Evolutionary conservation across 2,797 vertebrate species (phyloP).

Genomic region (Urosaurus nigricauda): DNA sequence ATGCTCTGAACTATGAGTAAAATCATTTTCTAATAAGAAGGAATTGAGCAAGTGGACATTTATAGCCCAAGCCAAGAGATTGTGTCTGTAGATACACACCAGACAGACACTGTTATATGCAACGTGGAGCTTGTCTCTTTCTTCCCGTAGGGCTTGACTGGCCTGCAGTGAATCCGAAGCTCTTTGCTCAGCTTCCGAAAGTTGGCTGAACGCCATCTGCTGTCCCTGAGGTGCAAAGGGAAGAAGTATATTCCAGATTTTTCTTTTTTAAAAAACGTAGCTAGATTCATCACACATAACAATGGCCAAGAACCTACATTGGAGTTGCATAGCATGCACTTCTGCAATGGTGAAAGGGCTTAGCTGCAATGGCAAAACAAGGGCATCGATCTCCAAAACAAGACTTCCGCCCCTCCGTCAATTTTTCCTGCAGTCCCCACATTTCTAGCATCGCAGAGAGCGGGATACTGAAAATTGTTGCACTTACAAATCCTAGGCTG

Average conservation of each 20-base stretch:
- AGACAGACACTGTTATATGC: constrained; percentile 75
- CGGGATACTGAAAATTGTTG: too few species aligned
- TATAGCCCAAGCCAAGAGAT: background rate
- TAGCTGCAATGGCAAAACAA: too few species aligned
- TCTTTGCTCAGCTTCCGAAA: constrained; percentile 73
- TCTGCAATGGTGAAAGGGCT: too few species aligned
- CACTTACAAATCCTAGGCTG: too few species aligned
- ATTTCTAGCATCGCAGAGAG: too few species aligned
- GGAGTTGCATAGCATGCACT: too few species aligned
- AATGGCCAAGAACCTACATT: background rate
- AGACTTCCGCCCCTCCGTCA: too few species aligned
- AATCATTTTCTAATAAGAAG: background rate
- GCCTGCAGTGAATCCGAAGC: constrained; percentile 58
- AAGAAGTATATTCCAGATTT: background rate
- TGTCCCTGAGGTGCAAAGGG: constrained; percentile 66
- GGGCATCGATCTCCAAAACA: too few species aligned
- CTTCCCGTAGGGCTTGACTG: constrained; percentile 73
- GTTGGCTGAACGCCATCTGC: constrained; percentile 67
- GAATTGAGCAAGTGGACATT: too few species aligned
- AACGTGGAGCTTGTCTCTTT: constrained; percentile 77
- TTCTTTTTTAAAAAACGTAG: background rate
- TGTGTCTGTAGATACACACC: constrained; percentile 67
- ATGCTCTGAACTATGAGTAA: background rate
- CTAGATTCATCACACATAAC: background rate
- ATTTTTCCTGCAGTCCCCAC: too few species aligned